Percentiles rank a stretch among this genome's conserved stretches.
phyloP scores from a whole-genome alignment of 1,140 invertebrate species.

The Habropoda laboriosa region DNA sequence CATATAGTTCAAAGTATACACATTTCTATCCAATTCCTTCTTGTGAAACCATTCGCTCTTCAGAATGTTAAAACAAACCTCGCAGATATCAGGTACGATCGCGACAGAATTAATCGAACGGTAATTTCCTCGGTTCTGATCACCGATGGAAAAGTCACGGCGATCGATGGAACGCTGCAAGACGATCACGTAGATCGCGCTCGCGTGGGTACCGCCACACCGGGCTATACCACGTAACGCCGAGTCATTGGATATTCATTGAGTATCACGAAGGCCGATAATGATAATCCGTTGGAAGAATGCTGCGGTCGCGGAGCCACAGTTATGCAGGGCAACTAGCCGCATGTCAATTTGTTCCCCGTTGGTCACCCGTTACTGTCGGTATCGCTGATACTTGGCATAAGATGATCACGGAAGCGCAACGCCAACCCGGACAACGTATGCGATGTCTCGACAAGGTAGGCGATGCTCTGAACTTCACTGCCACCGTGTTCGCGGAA shows the following conservation, averaged over 20 bases:
- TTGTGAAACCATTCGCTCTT: too few species aligned
- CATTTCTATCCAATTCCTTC: too few species aligned
- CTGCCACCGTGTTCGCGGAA: neutral
- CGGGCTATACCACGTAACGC: conserved; percentile 16
- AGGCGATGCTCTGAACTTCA: too few species aligned
- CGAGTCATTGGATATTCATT: conserved; percentile 54
- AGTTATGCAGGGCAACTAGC: conserved; percentile 54
- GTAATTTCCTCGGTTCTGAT: conserved; percentile 16
- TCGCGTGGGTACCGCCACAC: conserved; percentile 20
- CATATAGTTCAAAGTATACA: too few species aligned
- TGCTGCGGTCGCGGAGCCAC: conserved; percentile 50
- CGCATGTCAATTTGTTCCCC: conserved; percentile 55
- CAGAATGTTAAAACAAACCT: too few species aligned
- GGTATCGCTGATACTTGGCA: conserved; percentile 29
- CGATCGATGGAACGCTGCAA: conserved; percentile 11
- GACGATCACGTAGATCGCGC: conserved; percentile 2
- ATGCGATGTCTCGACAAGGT: neutral
- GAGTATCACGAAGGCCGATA: conserved; percentile 55
- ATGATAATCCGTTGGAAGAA: conserved; percentile 58
- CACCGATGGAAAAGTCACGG: neutral
- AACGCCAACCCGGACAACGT: neutral
- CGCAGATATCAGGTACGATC: too few species aligned
- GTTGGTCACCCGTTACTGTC: conserved; percentile 52
- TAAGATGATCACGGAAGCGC: conserved; percentile 40
- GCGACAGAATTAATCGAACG: neutral